Conservation (phyloP, 2,113 vertebrate genomes). For the Sturnus vulgaris region DNA sequence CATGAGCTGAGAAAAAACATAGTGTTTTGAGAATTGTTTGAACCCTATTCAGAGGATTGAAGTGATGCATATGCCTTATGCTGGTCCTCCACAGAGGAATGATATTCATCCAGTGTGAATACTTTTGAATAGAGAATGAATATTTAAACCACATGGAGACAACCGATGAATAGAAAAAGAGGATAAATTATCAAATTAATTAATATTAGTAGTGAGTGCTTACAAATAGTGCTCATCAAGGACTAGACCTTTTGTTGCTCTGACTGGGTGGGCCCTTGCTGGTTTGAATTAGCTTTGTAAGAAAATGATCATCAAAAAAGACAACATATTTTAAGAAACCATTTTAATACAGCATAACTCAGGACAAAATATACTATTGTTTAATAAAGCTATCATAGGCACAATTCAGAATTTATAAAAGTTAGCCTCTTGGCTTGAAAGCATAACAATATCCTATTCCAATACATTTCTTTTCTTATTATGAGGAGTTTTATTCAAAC, state of each 20-base stretch:
- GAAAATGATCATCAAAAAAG: slow-evolving; percentile 43
- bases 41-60: slow-evolving; percentile 18
- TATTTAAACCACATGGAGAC: slow-evolving; percentile 50
- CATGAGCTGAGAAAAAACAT: not conserved
- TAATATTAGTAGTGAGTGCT: slow-evolving; percentile 64
- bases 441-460: not conserved
- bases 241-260: not conserved
- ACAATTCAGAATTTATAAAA: not conserved
- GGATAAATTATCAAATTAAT: slow-evolving; percentile 56
- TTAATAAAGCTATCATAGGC: slow-evolving; percentile 9
- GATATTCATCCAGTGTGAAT: slow-evolving; percentile 21
- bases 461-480: not conserved
- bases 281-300: slow-evolving; percentile 58
- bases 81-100: slow-evolving; percentile 12
- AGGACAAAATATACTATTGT: slow-evolving; percentile 36
- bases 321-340: slow-evolving; percentile 30
- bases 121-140: slow-evolving; percentile 36
- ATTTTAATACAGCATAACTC: slow-evolving; percentile 16
- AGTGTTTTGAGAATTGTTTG: not conserved
- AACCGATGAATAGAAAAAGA: slow-evolving; percentile 43
- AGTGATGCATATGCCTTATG: slow-evolving; percentile 26
- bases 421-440: slow-evolving; percentile 18
- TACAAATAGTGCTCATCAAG: slow-evolving; percentile 40
- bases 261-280: not conserved
- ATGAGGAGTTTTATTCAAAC: not conserved